Evolutionary conservation across 2,113 vertebrate genomes (phyloP).

Genomic region (Esox niger): DNA sequence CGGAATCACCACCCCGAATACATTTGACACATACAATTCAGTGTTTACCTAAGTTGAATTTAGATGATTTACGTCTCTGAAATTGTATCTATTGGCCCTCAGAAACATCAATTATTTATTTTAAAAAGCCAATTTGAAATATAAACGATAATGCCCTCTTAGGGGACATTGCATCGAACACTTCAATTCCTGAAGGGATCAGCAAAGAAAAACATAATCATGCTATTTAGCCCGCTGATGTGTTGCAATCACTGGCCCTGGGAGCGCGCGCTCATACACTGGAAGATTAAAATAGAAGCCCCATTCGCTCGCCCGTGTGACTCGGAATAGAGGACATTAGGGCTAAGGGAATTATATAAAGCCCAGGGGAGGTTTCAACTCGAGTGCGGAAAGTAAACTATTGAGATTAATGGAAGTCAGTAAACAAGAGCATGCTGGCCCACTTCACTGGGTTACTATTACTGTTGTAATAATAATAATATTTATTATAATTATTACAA

Average conservation of each 20-base stretch:
- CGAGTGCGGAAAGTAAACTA: constrained; percentile 73
- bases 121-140: constrained; percentile 44
- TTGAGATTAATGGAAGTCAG: constrained; percentile 74
- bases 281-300: constrained; percentile 72
- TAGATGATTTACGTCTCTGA: constrained; percentile 26
- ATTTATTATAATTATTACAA: constrained; percentile 20
- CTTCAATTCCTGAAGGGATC: constrained; percentile 56
- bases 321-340: constrained; percentile 71
- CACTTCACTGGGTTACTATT: constrained; percentile 34
- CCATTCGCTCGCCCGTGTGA: constrained; percentile 31
- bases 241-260: constrained; percentile 69
- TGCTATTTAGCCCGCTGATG: constrained; percentile 76
- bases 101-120: constrained; percentile 32
- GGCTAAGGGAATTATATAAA: constrained; percentile 72
- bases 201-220: constrained; percentile 67
- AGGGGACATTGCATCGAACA: constrained; percentile 59
- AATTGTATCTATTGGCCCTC: constrained; percentile 17
- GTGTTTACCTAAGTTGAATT: constrained; percentile 37
- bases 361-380: constrained; percentile 73
- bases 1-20: background rate
- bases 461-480: constrained; percentile 17
- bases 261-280: constrained; percentile 58
- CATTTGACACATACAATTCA: constrained; percentile 29
- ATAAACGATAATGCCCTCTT: constrained; percentile 47
- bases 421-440: constrained; percentile 62